phyloP scores from a whole-genome alignment of 2,797 vertebrate genomes.

The Cynopterus sphinx region DNA sequence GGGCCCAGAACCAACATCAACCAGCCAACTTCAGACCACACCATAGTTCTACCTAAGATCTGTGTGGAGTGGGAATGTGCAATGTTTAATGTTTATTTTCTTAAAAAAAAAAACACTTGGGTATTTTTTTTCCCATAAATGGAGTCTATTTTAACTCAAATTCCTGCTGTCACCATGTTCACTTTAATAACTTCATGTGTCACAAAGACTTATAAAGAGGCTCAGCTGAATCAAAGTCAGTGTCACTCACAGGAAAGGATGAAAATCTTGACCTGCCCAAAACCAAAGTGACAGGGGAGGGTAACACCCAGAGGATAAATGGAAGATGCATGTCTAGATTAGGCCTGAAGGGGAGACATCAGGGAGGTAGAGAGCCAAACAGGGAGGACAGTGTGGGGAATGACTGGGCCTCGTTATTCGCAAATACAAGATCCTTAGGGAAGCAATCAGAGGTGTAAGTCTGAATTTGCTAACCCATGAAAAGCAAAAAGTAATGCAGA shows the following conservation, averaged over 20 bases:
- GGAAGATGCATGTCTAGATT: not conserved
- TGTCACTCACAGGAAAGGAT: not conserved
- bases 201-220: not conserved
- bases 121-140: not conserved
- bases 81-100: not conserved
- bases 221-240: not conserved
- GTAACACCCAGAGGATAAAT: not conserved
- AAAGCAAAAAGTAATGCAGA: slow-evolving; percentile 30
- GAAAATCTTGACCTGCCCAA: not conserved
- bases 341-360: not conserved
- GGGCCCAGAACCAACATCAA: too few relatives aligned
- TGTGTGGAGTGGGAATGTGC: not conserved
- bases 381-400: not conserved
- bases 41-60: not conserved
- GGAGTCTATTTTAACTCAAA: not conserved
- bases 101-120: not conserved
- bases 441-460: not conserved
- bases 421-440: too few relatives aligned
- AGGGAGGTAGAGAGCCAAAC: not conserved
- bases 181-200: not conserved
- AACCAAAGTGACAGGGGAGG: not conserved
- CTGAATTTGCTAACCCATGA: fast-evolving
- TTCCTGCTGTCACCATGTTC: not conserved
- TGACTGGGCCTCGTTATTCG: not conserved
- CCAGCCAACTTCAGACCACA: too few relatives aligned